phyloP scores from a whole-genome alignment of 2,888 invertebrate species.

The Drosophila quinaria region DNA sequence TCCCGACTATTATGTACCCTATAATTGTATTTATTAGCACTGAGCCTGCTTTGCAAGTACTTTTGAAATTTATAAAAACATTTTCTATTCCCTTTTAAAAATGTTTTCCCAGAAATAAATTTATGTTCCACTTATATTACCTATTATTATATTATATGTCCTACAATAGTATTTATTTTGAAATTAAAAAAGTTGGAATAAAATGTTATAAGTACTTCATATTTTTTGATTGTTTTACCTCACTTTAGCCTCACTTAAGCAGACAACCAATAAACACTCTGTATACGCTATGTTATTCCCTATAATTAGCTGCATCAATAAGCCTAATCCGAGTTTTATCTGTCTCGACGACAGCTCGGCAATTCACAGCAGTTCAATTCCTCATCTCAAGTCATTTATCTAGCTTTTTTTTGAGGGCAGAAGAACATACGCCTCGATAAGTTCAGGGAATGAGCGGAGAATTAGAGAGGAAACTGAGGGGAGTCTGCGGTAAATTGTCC shows the following conservation, averaged over 20 bases:
- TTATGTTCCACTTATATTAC: no score
- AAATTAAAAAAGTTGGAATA: no score
- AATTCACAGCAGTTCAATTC: constrained; percentile 1
- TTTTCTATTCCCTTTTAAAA: no score
- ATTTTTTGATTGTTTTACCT: no score
- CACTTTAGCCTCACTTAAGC: neutral
- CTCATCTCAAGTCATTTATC: constrained; percentile 6
- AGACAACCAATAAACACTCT: neutral
- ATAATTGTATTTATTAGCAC: no score
- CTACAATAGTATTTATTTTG: no score
- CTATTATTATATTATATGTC: no score
- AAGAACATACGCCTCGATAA: constrained; percentile 9
- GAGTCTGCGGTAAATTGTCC: neutral
- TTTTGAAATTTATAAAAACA: no score
- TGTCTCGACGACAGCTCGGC: constrained; percentile 2
- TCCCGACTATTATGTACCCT: no score
- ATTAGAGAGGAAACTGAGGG: neutral
- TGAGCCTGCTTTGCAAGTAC: no score
- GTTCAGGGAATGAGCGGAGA: neutral
- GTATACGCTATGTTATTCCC: neutral
- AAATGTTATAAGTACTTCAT: no score
- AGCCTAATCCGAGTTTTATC: neutral
- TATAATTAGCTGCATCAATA: neutral
- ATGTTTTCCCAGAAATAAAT: no score
- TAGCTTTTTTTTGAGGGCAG: constrained; percentile 4